phyloP scores from a whole-genome alignment of 2,113 vertebrate genomes.

The Prinia subflava region DNA sequence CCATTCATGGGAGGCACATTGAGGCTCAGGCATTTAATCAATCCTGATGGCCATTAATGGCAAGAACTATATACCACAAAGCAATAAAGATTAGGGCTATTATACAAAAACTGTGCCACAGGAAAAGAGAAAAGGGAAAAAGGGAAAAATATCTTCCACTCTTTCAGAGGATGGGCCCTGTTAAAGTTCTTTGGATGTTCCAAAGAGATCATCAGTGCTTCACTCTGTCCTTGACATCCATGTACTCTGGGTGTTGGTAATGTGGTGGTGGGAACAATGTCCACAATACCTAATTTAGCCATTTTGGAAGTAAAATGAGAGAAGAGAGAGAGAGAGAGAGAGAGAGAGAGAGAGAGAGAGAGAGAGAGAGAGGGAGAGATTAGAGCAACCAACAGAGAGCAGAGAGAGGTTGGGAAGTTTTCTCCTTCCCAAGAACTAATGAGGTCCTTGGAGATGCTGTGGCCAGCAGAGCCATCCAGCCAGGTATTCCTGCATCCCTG shows the following conservation, averaged over 20 bases:
- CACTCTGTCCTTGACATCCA: neutral
- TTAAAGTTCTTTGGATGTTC: neutral
- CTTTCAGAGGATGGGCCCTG: neutral
- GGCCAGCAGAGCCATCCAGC: neutral
- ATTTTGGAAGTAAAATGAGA: neutral
- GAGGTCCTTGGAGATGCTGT: neutral
- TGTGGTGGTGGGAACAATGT: neutral
- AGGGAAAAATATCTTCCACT: neutral
- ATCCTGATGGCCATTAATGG: neutral
- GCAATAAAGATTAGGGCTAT: neutral
- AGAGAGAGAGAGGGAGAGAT: neutral
- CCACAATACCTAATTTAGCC: neutral
- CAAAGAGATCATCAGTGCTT: neutral
- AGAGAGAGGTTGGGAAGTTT: neutral
- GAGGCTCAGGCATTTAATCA: conserved; percentile 13
- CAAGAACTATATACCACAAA: neutral
- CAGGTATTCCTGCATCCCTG: neutral
- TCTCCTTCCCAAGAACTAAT: neutral
- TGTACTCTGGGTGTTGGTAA: neutral
- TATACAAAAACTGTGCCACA: neutral
- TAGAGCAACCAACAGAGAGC: neutral
- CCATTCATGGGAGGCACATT: neutral
- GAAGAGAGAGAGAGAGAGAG: too few relatives aligned
- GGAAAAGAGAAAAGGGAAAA: neutral
- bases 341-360: neutral